Base-by-base conservation (phyloP, 2,888 invertebrate species). In the Scelioninae gen. 2 region DNA sequence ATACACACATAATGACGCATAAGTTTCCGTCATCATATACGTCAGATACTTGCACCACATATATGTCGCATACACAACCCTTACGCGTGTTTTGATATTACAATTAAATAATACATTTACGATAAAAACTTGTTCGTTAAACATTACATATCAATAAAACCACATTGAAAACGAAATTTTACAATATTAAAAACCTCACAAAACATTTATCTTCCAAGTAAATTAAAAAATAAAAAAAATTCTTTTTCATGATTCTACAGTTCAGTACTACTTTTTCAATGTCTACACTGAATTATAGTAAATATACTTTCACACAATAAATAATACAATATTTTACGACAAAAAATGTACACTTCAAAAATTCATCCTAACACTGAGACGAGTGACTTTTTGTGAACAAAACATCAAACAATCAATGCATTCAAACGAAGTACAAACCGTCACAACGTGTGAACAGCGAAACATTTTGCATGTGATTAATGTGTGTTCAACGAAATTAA, bases 351-450 rank as follows among this genome's bases (percentile, higher is more conserved):
- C 33, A 52, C n/a, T 25, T 22, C 9, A 10, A 37, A 7, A n/a
- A 43, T 22, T 31, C 57, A 39, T 11, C 55, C 11, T 2, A 57
- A 41, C 31, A 41, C 25, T 39, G n/a, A 65, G 35, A 60, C 39
- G 11, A 19, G 50, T 43, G 33, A 13, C 19, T 52, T 11, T 31
- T 18, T 18, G n/a, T n/a, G n/a, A 22, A 71, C 31, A 50, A 45
- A 58, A 71, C 71, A 64, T 64, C 58, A 63, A 64, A 71, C 71
- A 71, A 64, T 57, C 58, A 64, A 71, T 63, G 71, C 71, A 71
- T 64, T 71, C 64, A 63, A 48, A 50, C 57, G 41, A 53, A 52
- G 41, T 45, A 41, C 16, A 46, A 60, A 60, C 39, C 53, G 9
- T 53, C 9, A 53, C 46, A 48, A 63, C 37, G 57, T 11, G 10